Conservation (phyloP, 2,797 vertebrate genomes). For the Babyrousa celebensis region DNA sequence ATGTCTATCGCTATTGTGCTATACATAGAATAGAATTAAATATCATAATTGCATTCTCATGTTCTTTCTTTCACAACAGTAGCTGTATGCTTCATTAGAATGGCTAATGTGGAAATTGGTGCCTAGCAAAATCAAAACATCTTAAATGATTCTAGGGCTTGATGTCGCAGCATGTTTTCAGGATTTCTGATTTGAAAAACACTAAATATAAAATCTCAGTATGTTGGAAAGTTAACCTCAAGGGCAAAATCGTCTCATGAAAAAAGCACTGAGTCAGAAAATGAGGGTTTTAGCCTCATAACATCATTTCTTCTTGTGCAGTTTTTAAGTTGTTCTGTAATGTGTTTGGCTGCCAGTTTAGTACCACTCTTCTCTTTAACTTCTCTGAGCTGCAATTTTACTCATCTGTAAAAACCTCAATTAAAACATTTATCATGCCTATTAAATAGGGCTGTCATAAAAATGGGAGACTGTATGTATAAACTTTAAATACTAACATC, state of each 20-base stretch:
- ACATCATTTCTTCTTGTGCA: background rate
- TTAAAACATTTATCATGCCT: conserved; percentile 30
- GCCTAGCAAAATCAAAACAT: conserved; percentile 48
- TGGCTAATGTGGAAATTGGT: background rate
- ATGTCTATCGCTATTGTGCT: background rate
- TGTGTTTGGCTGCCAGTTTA: background rate
- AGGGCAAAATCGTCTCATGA: background rate
- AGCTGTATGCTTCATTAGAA: conserved; percentile 4
- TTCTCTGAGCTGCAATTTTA: background rate
- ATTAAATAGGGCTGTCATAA: background rate
- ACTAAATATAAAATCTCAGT: conserved; percentile 54
- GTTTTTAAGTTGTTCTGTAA: background rate
- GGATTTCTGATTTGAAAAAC: conserved; percentile 38
- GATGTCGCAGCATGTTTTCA: background rate
- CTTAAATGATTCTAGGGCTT: conserved; percentile 60
- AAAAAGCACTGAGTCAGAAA: conserved; percentile 52
- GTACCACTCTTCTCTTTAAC: background rate
- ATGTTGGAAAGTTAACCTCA: background rate
- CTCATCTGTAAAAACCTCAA: conserved; percentile 23
- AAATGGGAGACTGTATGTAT: background rate
- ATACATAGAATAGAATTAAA: conserved; percentile 42
- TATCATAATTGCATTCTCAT: background rate
- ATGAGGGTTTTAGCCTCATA: background rate
- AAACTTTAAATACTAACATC: conserved; percentile 37
- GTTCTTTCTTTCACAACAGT: background rate